Percentiles rank a stretch among this genome's conserved stretches.
These are phyloP conservation scores for Anthopleura sola DNA, from an alignment of 64 coral and sea anemone species.

Conservation along the genomic window DNA sequence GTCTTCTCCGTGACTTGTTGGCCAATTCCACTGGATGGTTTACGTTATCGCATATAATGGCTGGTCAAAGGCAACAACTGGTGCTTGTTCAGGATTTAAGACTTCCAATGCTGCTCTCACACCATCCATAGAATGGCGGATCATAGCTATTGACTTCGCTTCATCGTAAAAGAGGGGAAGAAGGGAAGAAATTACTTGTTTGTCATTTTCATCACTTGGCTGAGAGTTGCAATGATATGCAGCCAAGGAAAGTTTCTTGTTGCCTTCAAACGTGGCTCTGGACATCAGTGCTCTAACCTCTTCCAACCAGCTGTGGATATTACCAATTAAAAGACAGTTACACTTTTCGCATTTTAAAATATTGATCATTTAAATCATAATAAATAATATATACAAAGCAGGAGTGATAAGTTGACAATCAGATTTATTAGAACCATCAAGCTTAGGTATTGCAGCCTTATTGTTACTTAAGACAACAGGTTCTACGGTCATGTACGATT, in stretches of 20 bases:
- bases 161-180: conserved; percentile 11
- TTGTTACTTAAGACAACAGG: conserved; percentile 14
- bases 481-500: conserved; percentile 8
- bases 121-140: conserved; percentile 46
- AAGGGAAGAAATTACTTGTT: conserved; percentile 29
- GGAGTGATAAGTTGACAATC: background rate
- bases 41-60: conserved; percentile 48
- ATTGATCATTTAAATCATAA: background rate
- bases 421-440: conserved; percentile 21
- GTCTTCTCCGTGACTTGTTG: conserved; percentile 28
- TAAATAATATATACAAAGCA: background rate
- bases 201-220: background rate
- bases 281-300: background rate
- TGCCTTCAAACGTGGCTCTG: background rate
- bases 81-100: conserved; percentile 24
- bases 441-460: background rate
- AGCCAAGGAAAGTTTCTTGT: background rate
- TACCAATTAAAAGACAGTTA: background rate
- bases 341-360: background rate
- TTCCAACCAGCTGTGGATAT: background rate
- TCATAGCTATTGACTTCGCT: conserved; percentile 49
- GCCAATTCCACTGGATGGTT: conserved; percentile 52
- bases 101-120: conserved; percentile 22
- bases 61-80: background rate
- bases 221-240: conserved; percentile 24